Conservation (phyloP, 2,888 invertebrate genomes). For the Dasypogon diadema region DNA sequence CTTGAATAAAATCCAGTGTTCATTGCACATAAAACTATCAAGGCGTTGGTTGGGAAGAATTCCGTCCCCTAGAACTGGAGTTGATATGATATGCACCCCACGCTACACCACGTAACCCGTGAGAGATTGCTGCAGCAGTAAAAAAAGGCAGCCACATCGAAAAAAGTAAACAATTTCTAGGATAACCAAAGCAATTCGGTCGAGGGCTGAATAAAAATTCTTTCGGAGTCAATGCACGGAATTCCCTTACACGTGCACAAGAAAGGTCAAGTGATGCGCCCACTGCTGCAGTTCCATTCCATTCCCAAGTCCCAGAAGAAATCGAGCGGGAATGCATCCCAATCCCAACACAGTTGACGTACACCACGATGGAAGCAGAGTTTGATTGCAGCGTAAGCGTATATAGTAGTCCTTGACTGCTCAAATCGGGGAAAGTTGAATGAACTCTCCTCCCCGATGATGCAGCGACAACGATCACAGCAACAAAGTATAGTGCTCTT, state of each 20-base stretch:
- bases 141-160: neutral
- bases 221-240: conserved; percentile 47
- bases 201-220: conserved; percentile 41
- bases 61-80: neutral
- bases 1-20: neutral
- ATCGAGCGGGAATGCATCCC: conserved; percentile 32
- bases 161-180: conserved; percentile 16
- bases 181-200: neutral
- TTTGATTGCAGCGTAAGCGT: neutral
- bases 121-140: conserved; percentile 8
- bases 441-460: conserved; percentile 26
- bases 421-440: conserved; percentile 34
- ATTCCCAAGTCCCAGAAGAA: conserved; percentile 4
- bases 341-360: neutral
- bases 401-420: conserved; percentile 21
- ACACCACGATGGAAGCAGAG: neutral
- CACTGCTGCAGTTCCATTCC: conserved; percentile 21
- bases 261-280: conserved; percentile 41
- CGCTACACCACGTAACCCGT: conserved; percentile 16
- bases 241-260: conserved; percentile 46
- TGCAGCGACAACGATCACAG: neutral
- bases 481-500: neutral
- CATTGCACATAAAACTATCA: neutral
- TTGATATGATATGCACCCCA: neutral
- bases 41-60: neutral